phyloP scores from a whole-genome alignment of 2,797 vertebrate genomes.

The Coreius guichenoti region DNA sequence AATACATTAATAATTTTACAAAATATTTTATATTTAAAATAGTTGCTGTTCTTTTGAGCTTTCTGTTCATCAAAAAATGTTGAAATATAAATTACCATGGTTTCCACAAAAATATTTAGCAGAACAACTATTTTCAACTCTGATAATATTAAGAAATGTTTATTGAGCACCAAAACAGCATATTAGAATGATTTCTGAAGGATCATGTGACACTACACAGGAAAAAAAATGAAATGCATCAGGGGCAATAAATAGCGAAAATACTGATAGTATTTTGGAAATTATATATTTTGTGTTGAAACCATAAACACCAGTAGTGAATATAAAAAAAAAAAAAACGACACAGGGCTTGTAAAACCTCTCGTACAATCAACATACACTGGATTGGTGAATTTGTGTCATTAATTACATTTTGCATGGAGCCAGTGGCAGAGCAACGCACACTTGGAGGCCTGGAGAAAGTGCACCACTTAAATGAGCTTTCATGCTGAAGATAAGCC shows the following conservation, averaged over 20 bases:
- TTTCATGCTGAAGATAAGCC: constrained; percentile 40
- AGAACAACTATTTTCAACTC: no score
- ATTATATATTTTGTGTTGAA: background rate
- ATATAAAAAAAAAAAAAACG: background rate
- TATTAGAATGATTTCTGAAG: background rate
- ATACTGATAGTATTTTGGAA: background rate
- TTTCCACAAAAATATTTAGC: background rate
- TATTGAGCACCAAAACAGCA: background rate
- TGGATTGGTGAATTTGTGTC: constrained; percentile 19
- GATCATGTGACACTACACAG: background rate
- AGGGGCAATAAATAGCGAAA: no score
- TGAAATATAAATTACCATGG: background rate
- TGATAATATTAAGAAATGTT: no score
- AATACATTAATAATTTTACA: background rate
- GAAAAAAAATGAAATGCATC: background rate
- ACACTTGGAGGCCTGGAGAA: constrained; percentile 34
- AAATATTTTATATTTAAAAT: background rate
- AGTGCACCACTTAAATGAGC: constrained; percentile 26
- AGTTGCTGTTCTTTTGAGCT: background rate
- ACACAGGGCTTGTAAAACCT: background rate
- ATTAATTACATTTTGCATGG: background rate
- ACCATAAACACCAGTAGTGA: background rate
- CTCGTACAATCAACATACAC: background rate
- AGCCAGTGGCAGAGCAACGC: constrained; percentile 7
- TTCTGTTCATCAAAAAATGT: background rate